phyloP scores from a whole-genome alignment of 2,888 invertebrate species.

The Phaonia tiefii region DNA sequence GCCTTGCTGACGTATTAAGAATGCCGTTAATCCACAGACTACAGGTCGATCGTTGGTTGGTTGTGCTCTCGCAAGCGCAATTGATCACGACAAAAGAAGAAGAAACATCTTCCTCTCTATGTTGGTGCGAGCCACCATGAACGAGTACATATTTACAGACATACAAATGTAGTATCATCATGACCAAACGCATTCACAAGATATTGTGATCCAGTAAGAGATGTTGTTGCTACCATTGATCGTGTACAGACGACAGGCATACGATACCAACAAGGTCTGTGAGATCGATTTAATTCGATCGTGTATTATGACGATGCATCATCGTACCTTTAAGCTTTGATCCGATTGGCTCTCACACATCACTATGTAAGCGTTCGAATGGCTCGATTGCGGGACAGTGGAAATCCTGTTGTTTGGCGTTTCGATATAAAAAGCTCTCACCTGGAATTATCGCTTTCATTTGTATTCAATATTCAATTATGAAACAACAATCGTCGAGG shows the following conservation, averaged over 20 bases:
- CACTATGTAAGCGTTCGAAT: conserved; percentile 25
- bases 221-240: too few species aligned
- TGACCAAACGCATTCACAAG: too few species aligned
- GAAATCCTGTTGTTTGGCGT: conserved; percentile 53
- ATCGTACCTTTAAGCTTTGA: neutral
- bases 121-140: too few species aligned
- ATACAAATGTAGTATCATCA: too few species aligned
- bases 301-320: neutral
- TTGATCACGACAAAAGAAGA: too few species aligned
- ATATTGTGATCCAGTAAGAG: too few species aligned
- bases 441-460: conserved; percentile 73
- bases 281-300: too few species aligned
- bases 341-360: conserved; percentile 5
- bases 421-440: conserved; percentile 75
- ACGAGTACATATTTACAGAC: too few species aligned
- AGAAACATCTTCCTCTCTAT: too few species aligned
- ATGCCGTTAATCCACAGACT: conserved; percentile 45
- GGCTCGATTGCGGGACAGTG: conserved; percentile 38
- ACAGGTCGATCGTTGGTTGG: neutral
- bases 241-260: too few species aligned
- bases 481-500: conserved; percentile 60
- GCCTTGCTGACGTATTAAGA: conserved; percentile 44
- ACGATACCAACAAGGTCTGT: too few species aligned
- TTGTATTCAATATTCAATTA: conserved; percentile 72
- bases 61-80: too few species aligned